These are phyloP conservation scores for Phytoseiulus persimilis DNA, from an alignment of 2,888 invertebrate genomes.

Conservation along the genomic window DNA sequence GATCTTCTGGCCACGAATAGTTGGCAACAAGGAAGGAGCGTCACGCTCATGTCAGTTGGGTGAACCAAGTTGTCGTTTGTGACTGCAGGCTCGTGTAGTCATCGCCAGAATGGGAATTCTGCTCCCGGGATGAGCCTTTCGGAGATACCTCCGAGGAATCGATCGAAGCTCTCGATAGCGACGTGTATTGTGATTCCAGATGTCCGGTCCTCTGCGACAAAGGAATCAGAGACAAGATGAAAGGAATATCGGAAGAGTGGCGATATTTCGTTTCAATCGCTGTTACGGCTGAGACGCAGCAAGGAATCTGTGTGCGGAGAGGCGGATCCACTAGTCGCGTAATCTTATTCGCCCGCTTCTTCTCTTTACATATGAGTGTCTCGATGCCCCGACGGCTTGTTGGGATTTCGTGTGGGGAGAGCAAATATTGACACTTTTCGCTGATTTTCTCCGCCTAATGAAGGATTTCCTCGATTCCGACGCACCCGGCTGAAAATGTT, in stretches of 20 bases:
- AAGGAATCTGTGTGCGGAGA: not conserved
- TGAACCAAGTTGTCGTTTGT: too few species aligned
- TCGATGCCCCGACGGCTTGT: not conserved
- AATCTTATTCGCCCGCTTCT: not conserved
- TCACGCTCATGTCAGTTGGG: too few species aligned
- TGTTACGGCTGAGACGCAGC: not conserved
- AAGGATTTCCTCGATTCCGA: not conserved
- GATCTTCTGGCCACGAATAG: too few species aligned
- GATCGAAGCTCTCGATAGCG: too few species aligned
- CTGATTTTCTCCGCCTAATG: not conserved
- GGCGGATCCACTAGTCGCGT: not conserved
- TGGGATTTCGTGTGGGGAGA: not conserved
- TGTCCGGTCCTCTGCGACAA: too few species aligned
- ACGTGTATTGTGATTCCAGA: too few species aligned
- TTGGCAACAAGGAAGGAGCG: too few species aligned
- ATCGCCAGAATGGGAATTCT: too few species aligned
- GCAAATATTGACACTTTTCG: slow-evolving; percentile 5
- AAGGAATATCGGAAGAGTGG: not conserved
- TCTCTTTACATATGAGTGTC: slow-evolving; percentile 5
- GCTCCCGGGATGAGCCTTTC: too few species aligned
- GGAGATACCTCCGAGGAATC: too few species aligned
- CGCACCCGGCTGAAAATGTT: not conserved
- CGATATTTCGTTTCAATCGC: not conserved
- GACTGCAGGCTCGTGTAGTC: too few species aligned
- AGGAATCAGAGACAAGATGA: not conserved